phyloP scores from a whole-genome alignment of 2,888 invertebrate species.

The Laothoe populi region DNA sequence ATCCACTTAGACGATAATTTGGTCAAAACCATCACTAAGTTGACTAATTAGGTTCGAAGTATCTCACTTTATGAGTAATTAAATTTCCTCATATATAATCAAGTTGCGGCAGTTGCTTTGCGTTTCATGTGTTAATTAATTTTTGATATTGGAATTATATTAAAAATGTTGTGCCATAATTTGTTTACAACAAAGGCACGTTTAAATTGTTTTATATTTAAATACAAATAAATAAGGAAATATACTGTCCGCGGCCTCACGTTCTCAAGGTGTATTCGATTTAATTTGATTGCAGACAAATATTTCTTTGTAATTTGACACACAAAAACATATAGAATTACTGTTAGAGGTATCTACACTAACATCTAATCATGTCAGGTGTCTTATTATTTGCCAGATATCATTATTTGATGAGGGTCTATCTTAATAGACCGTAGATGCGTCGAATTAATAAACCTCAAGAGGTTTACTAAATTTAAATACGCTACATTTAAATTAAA shows the following conservation, averaged over 20 bases:
- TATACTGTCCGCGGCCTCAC: constrained; percentile 1
- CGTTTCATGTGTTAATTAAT: background rate
- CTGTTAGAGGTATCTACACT: background rate
- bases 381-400: background rate
- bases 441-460: too few relatives aligned
- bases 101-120: background rate
- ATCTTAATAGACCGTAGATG: too few relatives aligned
- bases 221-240: constrained; percentile 6
- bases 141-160: background rate
- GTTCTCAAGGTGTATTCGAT: constrained; percentile 3
- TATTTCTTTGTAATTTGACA: background rate
- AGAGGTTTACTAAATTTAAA: too few relatives aligned
- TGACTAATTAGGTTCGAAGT: background rate
- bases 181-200: background rate
- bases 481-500: too few relatives aligned
- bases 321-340: background rate
- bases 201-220: background rate
- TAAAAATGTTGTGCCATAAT: background rate
- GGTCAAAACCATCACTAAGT: too few relatives aligned
- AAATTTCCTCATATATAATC: background rate
- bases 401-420: too few relatives aligned
- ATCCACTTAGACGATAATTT: too few relatives aligned
- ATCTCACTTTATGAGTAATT: background rate
- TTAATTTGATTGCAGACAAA: constrained; percentile 10
- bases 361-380: background rate